These are phyloP conservation scores for Xenotilapia leptura DNA, from an alignment of 2,113 vertebrate species.

Conservation along the genomic window DNA sequence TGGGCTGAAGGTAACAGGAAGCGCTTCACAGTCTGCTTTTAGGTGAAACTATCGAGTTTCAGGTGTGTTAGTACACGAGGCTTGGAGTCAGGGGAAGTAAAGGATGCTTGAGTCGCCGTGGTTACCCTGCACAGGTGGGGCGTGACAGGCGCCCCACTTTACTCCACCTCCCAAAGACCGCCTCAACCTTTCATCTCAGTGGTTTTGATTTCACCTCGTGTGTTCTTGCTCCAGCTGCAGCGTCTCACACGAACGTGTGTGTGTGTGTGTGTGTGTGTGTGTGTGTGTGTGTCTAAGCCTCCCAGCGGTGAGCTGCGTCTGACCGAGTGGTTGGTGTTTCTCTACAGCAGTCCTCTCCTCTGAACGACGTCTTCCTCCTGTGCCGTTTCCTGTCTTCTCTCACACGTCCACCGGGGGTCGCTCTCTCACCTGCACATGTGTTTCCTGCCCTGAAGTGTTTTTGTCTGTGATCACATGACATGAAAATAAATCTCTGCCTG, in stretches of 20 bases:
- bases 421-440: not conserved
- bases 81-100: accelerated
- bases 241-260: not conserved
- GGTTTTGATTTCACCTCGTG: accelerated
- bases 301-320: conserved; percentile 16
- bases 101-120: not conserved
- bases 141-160: not conserved
- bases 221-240: not conserved
- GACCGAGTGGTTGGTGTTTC: conserved; percentile 64
- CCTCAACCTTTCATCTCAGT: not conserved
- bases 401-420: not conserved
- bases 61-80: not conserved
- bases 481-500: not conserved
- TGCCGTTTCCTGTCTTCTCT: not conserved
- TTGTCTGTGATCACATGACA: not conserved
- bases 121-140: not conserved
- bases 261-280: not conserved
- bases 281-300: conserved; percentile 36
- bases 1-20: conserved; percentile 45
- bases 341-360: conserved; percentile 42
- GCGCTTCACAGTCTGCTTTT: not conserved
- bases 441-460: not conserved
- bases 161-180: not conserved
- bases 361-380: not conserved
- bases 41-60: not conserved